phyloP scores from a whole-genome alignment of 2,797 vertebrate species.

The Heliangelus exortis region DNA sequence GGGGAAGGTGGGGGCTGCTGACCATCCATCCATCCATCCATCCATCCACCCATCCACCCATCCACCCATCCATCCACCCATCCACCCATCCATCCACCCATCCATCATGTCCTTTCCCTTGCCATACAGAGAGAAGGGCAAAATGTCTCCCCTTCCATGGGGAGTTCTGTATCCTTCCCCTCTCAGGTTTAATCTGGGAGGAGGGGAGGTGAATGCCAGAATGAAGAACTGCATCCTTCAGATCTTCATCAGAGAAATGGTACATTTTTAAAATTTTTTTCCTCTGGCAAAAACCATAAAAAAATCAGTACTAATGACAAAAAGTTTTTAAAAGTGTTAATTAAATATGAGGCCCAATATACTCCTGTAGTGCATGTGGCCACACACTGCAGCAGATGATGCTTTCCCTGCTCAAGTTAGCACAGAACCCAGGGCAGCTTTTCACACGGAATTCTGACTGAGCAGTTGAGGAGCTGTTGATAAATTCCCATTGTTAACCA shows the following conservation, averaged over 20 bases:
- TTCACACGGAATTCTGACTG: not conserved
- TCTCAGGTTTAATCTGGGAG: not conserved
- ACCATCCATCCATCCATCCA: not conserved
- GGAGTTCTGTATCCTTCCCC: not conserved
- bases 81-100: too few species aligned
- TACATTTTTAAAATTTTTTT: too few species aligned
- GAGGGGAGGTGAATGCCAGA: not conserved
- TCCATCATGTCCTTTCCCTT: not conserved
- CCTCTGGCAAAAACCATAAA: not conserved
- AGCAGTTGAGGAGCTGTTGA: not conserved
- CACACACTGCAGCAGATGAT: not conserved
- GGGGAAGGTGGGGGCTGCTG: not conserved
- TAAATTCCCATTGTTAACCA: not conserved
- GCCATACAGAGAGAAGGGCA: fast-evolving
- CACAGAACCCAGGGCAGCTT: not conserved
- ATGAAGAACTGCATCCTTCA: not conserved
- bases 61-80: too few species aligned
- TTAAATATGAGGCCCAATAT: not conserved
- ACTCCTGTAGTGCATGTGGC: not conserved
- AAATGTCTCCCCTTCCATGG: not conserved
- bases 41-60: too few species aligned
- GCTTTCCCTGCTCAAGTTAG: not conserved
- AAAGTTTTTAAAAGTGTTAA: not conserved
- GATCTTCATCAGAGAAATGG: not conserved
- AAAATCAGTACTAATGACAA: fast-evolving